Base-by-base conservation (phyloP, 2,113 vertebrate genomes). In the Emberiza fucata region DNA sequence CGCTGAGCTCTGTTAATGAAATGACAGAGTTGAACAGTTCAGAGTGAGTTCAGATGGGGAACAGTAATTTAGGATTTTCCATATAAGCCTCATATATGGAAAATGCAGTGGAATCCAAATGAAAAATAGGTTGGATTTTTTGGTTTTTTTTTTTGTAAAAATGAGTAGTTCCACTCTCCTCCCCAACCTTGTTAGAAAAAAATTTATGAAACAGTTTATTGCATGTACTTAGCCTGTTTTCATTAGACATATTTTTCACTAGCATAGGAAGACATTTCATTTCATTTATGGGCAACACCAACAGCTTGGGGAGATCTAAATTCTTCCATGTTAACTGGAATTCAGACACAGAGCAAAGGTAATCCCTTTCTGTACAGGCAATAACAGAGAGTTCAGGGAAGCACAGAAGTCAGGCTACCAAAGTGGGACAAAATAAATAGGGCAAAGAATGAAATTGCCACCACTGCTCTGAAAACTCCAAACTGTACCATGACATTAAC, bases 21-120 rank as follows among this genome's bases (percentile, higher is more conserved):
- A 93, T 65, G 68, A 96, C 37, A 29, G 44, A 71, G 37, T 64
- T 88, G 88, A 96, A 81, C 64, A 94, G 93, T 88, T 96, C 96
- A 96, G 37, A 90, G 4, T 1, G 5, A 94, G 92, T 88, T 96
- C 80, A 94, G 23, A 68, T 45, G 54, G 60, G 28, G 54, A 96
- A 77, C 21, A 81, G 51, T 37, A 94, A 75, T 81, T 92, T 63
- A 75, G 85, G n/a, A 86, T 93, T 96, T 90, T 88, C 80, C 28
- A 28, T 29, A 40, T 19, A 24, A 81, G 42, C 37, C 57, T 92
- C 51, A 64, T 16, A 90, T 83, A 86, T 33, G 37, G 63, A 82
- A 90, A 63, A 14, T 69, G 60, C n/a, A 64, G 21, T 20, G 9
- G 44, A 92, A 77, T 57, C 27, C 29, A 82, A 93, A 69, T 4